Evolutionary conservation across 1,140 invertebrate species (phyloP), one percentile per base, ranked within the genome.

Genomic region (Ceratosolen solmsi): DNA sequence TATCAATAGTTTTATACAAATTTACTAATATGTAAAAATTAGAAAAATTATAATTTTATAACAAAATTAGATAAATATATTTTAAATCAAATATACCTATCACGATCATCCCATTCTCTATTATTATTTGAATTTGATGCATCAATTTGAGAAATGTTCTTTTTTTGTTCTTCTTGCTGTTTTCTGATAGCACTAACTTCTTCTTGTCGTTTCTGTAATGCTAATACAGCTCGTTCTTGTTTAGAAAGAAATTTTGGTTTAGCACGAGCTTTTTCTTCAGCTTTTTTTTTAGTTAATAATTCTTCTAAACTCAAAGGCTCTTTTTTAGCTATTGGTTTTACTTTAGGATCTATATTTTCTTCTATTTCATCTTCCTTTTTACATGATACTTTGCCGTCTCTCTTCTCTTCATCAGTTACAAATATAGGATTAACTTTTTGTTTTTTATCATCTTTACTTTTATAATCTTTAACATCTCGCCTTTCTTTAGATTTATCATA

Each of bases 191-290:
- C 93, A 5, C 95, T 95, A 8, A 96, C 95, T 92, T 99, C 95
- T 87, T 98, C 95, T 87, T 98, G 96, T 7, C 99, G 92, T 79
- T 96, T 94, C 87, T 97, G 95, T 5, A 99, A 86, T 0, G 99
- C 99, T 86, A 99, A 93, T 0, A 95, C 95, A 1, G 95, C 96
- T 88, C 99, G 93, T 92, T 99, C 97, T 91, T 98, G 98, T 92
- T 99, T 99, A 0, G 97, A 97, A 33, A 99, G 92, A 91, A 99
- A 99, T 71, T 99, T 98, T 0, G 99, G 99, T 93, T 98, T 98
- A 79, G 96, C 96, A 60, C 96, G 94, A 33, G 96, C 96, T 85
- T 96, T 96, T 91, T 99, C 98, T 89, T 99, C 98, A 4, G 97
- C 97, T 89, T 99, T 98, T 87, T 99, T 99, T 88, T 99, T 99